phyloP scores from a whole-genome alignment of 1,140 invertebrate species.

The Drosophila ananassae region DNA sequence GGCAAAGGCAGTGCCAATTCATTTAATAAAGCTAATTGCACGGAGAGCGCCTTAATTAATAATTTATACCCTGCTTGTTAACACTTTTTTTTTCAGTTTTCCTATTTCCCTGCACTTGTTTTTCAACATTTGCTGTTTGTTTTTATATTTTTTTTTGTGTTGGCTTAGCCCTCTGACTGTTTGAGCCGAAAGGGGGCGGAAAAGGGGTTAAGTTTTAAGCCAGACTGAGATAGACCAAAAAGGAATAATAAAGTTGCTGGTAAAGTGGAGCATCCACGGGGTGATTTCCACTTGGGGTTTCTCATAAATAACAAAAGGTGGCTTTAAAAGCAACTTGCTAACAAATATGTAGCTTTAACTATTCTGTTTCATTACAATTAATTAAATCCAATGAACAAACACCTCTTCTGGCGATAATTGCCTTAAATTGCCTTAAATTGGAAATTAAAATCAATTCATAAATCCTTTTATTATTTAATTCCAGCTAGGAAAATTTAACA shows the following conservation, averaged over 20 bases:
- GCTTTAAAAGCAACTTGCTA: too few relatives aligned
- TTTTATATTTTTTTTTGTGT: constrained; percentile 7
- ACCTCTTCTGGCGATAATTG: constrained; percentile 10
- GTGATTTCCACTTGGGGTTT: constrained; percentile 13
- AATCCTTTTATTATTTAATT: constrained; percentile 1
- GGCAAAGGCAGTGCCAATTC: constrained; percentile 30
- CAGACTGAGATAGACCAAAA: constrained; percentile 31
- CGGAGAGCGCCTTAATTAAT: constrained; percentile 47
- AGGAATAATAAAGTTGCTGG: constrained; percentile 12
- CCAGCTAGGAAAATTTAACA: background rate
- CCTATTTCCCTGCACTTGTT: constrained; percentile 2
- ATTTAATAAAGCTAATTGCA: constrained; percentile 47
- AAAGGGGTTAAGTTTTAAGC: constrained; percentile 54
- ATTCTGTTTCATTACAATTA: background rate
- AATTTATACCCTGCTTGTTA: constrained; percentile 63
- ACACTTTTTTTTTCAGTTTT: constrained; percentile 33
- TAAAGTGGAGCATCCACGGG: constrained; percentile 31
- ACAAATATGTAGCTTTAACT: too few relatives aligned
- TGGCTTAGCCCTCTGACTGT: constrained; percentile 19
- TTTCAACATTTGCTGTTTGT: constrained; percentile 33
- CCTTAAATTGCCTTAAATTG: background rate
- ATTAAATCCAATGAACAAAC: background rate
- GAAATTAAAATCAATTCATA: constrained; percentile 4
- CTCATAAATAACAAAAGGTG: constrained; percentile 19
- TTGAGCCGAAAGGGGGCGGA: constrained; percentile 20